Evolutionary conservation across 2,888 invertebrate genomes (phyloP).

Genomic region (Ptilodon capucinus): DNA sequence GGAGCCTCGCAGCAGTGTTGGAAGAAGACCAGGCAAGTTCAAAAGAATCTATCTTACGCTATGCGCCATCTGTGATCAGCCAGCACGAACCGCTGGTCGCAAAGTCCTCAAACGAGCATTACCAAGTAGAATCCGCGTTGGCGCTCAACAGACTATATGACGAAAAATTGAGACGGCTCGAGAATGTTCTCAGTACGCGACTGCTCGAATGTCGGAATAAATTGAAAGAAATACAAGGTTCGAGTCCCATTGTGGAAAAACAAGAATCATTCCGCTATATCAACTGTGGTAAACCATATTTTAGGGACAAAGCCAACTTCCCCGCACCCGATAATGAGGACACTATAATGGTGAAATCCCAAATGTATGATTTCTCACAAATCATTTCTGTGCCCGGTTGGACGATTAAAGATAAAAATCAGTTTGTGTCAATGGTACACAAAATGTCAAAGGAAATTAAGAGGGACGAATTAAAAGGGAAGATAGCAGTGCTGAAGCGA

Average conservation of each 20-base stretch:
- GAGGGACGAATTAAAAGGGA: slow-evolving; percentile 37
- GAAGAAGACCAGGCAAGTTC: slow-evolving; percentile 32
- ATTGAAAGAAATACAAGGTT: slow-evolving; percentile 36
- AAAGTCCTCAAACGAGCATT: slow-evolving; percentile 23
- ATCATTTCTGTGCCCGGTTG: slow-evolving; percentile 72
- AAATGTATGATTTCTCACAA: slow-evolving; percentile 73
- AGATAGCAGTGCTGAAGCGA: slow-evolving; percentile 43
- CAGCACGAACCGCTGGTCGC: neutral
- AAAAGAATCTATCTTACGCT: slow-evolving; percentile 16
- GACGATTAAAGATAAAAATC: slow-evolving; percentile 82
- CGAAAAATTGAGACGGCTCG: slow-evolving; percentile 53
- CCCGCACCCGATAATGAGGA: slow-evolving; percentile 84
- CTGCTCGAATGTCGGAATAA: slow-evolving; percentile 60
- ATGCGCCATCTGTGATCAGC: slow-evolving; percentile 12
- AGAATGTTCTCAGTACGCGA: slow-evolving; percentile 47
- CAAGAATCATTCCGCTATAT: slow-evolving; percentile 50
- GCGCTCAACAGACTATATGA: slow-evolving; percentile 63
- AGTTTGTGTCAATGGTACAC: slow-evolving; percentile 73
- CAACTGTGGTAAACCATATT: slow-evolving; percentile 84
- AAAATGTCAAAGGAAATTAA: slow-evolving; percentile 51
- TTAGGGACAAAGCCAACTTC: slow-evolving; percentile 83
- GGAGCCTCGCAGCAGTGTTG: slow-evolving; percentile 39
- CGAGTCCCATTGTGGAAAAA: slow-evolving; percentile 19
- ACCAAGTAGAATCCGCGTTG: slow-evolving; percentile 51
- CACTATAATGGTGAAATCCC: slow-evolving; percentile 62